Evolutionary conservation across 2,113 vertebrate species (phyloP).

Genomic region (Micronycteris hirsuta): DNA sequence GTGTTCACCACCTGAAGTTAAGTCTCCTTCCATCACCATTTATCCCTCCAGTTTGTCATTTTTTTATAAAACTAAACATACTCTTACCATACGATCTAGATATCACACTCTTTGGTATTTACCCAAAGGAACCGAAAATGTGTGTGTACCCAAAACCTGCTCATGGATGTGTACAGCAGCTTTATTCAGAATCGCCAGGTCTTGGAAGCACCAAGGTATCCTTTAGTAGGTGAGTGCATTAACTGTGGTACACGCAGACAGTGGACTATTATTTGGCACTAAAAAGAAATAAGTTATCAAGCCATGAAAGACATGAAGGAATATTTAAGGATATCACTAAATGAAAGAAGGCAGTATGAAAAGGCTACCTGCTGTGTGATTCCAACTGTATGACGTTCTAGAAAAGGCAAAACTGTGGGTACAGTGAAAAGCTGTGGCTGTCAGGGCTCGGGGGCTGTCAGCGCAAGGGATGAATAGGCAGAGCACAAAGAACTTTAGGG

Average conservation of each 20-base stretch:
- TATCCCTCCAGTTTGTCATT: background rate
- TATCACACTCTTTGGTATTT: background rate
- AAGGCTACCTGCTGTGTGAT: too few species aligned
- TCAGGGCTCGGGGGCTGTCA: too few species aligned
- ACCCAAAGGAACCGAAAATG: background rate
- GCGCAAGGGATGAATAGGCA: background rate
- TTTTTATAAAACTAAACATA: background rate
- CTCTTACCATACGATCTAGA: background rate
- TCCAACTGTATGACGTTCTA: too few species aligned
- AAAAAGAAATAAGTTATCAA: background rate
- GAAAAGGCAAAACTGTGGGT: too few species aligned
- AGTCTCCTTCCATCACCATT: background rate
- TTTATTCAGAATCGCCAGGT: too few species aligned
- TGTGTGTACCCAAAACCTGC: background rate
- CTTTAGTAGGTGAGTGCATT: too few species aligned
- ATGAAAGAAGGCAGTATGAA: too few species aligned
- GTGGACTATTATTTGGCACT: background rate
- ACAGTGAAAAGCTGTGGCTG: too few species aligned
- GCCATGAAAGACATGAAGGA: background rate
- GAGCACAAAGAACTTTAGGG: background rate
- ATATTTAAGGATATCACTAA: background rate
- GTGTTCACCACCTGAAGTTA: too few species aligned
- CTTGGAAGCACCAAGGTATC: too few species aligned
- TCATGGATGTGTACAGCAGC: background rate
- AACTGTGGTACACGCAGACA: too few species aligned